phyloP scores from a whole-genome alignment of 2,113 vertebrate species.

The Plectropomus leopardus region DNA sequence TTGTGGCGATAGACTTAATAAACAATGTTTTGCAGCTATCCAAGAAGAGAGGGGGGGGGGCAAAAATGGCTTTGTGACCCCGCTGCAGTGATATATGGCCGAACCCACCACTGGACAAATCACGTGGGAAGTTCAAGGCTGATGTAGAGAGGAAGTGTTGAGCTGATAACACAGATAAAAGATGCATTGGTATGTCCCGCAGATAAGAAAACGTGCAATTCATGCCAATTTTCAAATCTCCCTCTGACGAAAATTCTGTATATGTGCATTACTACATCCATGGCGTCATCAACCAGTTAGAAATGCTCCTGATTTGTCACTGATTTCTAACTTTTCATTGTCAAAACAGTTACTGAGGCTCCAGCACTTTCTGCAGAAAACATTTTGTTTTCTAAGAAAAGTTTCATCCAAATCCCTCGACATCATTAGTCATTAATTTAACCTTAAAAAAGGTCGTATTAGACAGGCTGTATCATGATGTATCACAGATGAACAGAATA shows the following conservation, averaged over 20 bases:
- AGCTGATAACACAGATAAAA: conserved; percentile 47
- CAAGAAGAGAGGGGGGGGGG: background rate
- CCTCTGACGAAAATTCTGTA: background rate
- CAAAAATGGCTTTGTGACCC: conserved; percentile 5
- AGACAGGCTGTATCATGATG: background rate
- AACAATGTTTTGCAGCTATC: background rate
- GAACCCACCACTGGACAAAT: background rate
- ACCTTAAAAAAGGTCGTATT: background rate
- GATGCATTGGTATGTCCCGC: background rate
- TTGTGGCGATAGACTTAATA: background rate
- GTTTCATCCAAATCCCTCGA: conserved; percentile 10
- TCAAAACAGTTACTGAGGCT: background rate
- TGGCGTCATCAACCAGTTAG: background rate
- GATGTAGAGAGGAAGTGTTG: conserved; percentile 22
- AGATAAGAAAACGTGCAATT: conserved; percentile 13
- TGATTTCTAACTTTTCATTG: background rate
- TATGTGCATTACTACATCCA: background rate
- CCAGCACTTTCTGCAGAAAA: background rate
- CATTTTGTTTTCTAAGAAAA: conserved; percentile 27
- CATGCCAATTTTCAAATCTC: background rate
- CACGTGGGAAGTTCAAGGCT: conserved; percentile 71
- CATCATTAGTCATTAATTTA: conserved; percentile 66
- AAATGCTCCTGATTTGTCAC: background rate
- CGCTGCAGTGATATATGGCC: background rate
- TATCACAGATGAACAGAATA: background rate